Evolutionary conservation across 2,113 vertebrate species (phyloP).

Genomic region (Empidonax traillii): DNA sequence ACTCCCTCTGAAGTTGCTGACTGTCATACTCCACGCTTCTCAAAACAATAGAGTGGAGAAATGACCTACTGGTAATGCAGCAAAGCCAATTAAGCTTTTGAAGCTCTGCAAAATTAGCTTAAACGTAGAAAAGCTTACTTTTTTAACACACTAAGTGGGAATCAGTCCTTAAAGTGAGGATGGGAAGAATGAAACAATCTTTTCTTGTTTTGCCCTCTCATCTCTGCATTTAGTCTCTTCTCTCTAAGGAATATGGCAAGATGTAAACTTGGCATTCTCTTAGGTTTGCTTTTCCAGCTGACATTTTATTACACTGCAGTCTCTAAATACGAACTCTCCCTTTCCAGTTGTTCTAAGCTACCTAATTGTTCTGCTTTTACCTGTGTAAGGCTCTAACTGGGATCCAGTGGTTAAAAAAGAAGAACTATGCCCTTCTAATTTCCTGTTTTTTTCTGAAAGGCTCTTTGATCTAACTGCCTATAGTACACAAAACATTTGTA

Average conservation of each 20-base stretch:
- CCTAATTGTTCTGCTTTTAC: not conserved
- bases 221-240: not conserved
- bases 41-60: not conserved
- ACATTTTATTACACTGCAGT: not conserved
- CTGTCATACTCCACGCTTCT: not conserved
- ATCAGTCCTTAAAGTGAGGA: not conserved
- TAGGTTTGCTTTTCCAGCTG: not conserved
- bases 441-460: not conserved
- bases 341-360: not conserved
- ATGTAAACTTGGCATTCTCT: not conserved
- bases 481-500: not conserved
- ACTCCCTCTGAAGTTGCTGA: not conserved
- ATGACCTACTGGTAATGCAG: not conserved
- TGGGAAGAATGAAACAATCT: not conserved
- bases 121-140: not conserved
- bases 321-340: not conserved
- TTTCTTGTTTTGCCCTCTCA: not conserved
- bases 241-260: not conserved
- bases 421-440: not conserved
- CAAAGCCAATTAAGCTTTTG: not conserved
- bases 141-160: not conserved
- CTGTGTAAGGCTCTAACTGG: not conserved
- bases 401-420: not conserved
- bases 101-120: not conserved
- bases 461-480: not conserved